phyloP scores from a whole-genome alignment of 2,888 invertebrate genomes.

The Lithophane leautieri region DNA sequence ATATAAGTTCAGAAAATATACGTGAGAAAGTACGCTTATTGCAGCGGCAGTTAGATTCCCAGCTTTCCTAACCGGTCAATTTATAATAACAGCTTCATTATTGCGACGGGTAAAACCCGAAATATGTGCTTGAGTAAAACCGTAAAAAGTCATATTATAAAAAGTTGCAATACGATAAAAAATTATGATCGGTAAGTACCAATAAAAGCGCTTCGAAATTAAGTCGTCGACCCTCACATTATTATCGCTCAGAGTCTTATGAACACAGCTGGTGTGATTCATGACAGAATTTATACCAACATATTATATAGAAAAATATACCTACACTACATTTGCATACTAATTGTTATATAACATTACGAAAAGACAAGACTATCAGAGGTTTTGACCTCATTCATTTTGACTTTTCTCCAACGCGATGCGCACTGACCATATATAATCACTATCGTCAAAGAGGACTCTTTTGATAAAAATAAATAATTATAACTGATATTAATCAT shows the following conservation, averaged over 20 bases:
- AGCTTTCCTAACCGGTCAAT: background rate
- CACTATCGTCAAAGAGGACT: slow-evolving; percentile 20
- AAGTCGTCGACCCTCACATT: slow-evolving; percentile 24
- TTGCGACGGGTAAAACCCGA: background rate
- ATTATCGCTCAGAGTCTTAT: slow-evolving; percentile 60
- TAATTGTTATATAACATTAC: slow-evolving; percentile 62
- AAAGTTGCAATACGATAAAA: background rate
- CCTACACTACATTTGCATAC: slow-evolving; percentile 60
- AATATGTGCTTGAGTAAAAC: background rate
- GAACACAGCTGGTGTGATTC: slow-evolving; percentile 88
- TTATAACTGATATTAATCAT: slow-evolving; percentile 43
- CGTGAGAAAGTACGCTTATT: slow-evolving; percentile 38
- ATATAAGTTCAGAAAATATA: slow-evolving; percentile 12
- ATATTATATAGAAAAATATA: slow-evolving; percentile 54
- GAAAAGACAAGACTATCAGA: slow-evolving; percentile 46
- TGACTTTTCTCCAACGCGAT: slow-evolving; percentile 27
- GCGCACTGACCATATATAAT: slow-evolving; percentile 31
- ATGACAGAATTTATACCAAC: slow-evolving; percentile 67
- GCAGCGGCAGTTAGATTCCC: background rate
- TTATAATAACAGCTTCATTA: background rate
- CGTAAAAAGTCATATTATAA: background rate
- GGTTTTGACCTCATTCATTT: slow-evolving; percentile 45
- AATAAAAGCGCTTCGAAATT: slow-evolving; percentile 6
- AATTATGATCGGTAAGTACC: slow-evolving; percentile 35
- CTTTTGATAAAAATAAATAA: slow-evolving; percentile 47